A percentile compares a stretch with the other conserved stretches of the same genome.
Evolutionary conservation across 2,888 invertebrate species (phyloP).

Genomic region (Dryadula phaetusa): DNA sequence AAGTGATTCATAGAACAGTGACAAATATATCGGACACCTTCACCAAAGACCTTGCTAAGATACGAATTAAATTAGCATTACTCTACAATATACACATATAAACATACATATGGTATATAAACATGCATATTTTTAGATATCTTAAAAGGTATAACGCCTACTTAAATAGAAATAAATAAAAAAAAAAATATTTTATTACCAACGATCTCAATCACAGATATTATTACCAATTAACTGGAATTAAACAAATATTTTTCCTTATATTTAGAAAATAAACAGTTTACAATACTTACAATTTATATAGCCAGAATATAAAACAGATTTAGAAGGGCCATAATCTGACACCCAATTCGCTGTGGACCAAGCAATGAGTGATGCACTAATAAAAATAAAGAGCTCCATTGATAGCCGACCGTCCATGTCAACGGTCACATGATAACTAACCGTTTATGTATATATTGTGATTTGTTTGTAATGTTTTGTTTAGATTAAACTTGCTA

Average conservation of each 20-base stretch:
- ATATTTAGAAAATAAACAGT: neutral
- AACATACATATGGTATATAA: no score
- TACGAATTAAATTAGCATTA: neutral
- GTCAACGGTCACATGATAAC: slow-evolving; percentile 53
- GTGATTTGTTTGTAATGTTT: neutral
- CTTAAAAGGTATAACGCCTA: neutral
- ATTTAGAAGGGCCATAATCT: slow-evolving; percentile 60
- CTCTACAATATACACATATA: neutral
- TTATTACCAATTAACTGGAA: neutral
- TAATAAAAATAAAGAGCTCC: slow-evolving; percentile 39
- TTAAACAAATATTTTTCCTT: neutral
- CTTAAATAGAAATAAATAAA: neutral
- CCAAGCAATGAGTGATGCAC: slow-evolving; percentile 39
- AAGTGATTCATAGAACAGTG: neutral
- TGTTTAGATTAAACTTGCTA: neutral
- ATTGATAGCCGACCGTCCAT: slow-evolving; percentile 40
- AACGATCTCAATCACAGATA: neutral
- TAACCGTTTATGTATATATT: slow-evolving; percentile 46
- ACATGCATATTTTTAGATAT: neutral
- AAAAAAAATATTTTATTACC: neutral
- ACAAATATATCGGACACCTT: neutral
- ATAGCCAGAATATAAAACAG: slow-evolving; percentile 68
- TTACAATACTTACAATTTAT: slow-evolving; percentile 74
- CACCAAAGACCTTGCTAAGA: slow-evolving; percentile 11
- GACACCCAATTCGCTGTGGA: slow-evolving; percentile 43